A percentile compares a stretch with the other conserved stretches of the same genome.
These are phyloP conservation scores for Rhaphigaster nebulosa DNA, from an alignment of 2,888 invertebrate species.

Conservation along the genomic window DNA sequence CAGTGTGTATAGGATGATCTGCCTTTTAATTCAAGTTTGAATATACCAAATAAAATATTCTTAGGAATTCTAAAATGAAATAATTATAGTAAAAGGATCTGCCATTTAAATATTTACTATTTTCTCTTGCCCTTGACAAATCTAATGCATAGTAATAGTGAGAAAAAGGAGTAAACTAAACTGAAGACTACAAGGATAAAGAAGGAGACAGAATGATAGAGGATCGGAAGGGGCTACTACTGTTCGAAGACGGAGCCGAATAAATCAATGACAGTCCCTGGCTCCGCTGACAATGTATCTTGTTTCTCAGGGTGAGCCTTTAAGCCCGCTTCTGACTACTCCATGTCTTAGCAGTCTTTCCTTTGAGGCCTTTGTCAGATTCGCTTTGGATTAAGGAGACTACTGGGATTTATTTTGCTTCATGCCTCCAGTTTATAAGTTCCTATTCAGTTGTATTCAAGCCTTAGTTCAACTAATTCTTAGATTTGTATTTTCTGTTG, in stretches of 20 bases:
- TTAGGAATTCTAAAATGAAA: too few relatives aligned
- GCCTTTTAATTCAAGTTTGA: too few relatives aligned
- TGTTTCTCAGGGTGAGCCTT: slow-evolving; percentile 40
- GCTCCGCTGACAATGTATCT: slow-evolving; percentile 39
- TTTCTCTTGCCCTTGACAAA: not conserved
- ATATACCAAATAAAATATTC: too few relatives aligned
- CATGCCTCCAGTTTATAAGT: not conserved
- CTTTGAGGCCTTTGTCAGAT: not conserved
- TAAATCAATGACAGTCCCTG: slow-evolving; percentile 23
- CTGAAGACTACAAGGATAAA: not conserved
- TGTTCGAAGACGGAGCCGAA: not conserved
- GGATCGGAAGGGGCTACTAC: not conserved
- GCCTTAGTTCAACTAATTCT: not conserved
- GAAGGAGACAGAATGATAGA: not conserved
- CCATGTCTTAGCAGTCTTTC: not conserved
- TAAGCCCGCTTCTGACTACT: slow-evolving; percentile 37
- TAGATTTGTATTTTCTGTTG: not conserved
- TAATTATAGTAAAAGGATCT: too few relatives aligned
- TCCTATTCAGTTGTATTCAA: not conserved
- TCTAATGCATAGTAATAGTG: not conserved
- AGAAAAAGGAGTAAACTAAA: not conserved
- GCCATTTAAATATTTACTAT: too few relatives aligned
- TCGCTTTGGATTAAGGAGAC: not conserved
- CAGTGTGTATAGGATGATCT: too few relatives aligned
- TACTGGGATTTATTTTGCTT: not conserved